Evolutionary conservation across 2,797 vertebrate genomes (phyloP).

Genomic region (Lacerta agilis): DNA sequence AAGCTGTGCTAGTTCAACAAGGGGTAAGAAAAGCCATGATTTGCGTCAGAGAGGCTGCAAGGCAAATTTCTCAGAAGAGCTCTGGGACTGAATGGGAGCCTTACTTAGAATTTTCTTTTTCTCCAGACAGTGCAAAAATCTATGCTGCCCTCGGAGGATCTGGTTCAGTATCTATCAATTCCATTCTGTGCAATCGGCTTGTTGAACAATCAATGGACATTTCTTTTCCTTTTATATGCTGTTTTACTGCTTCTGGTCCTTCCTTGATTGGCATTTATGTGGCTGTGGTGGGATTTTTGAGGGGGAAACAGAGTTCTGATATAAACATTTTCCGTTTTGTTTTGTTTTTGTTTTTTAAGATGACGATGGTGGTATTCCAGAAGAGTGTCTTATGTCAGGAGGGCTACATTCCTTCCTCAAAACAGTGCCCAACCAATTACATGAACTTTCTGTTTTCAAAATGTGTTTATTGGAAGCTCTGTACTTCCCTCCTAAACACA

Average conservation of each 20-base stretch:
- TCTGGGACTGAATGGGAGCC: background rate
- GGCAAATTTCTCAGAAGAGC: constrained; percentile 3
- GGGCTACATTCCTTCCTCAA: background rate
- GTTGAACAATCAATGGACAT: background rate
- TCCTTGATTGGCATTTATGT: background rate
- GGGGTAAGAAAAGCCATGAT: constrained; percentile 9
- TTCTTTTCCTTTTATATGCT: background rate
- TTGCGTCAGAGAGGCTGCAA: constrained; percentile 52
- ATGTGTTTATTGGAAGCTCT: background rate
- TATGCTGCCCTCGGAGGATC: background rate
- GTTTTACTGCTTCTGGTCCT: background rate
- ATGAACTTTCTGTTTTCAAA: background rate
- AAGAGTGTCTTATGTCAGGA: background rate
- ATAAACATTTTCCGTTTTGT: background rate
- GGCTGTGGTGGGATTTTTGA: background rate
- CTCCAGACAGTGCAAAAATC: background rate
- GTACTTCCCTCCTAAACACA: background rate
- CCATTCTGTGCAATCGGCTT: background rate
- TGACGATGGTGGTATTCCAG: background rate
- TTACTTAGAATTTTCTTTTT: background rate
- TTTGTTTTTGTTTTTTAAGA: background rate
- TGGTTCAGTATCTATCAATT: background rate
- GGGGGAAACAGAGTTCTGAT: background rate
- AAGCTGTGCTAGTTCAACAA: background rate
- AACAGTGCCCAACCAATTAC: background rate